Base-by-base conservation (phyloP, 2,797 vertebrate species). In the Cyprinodon diabolis region DNA sequence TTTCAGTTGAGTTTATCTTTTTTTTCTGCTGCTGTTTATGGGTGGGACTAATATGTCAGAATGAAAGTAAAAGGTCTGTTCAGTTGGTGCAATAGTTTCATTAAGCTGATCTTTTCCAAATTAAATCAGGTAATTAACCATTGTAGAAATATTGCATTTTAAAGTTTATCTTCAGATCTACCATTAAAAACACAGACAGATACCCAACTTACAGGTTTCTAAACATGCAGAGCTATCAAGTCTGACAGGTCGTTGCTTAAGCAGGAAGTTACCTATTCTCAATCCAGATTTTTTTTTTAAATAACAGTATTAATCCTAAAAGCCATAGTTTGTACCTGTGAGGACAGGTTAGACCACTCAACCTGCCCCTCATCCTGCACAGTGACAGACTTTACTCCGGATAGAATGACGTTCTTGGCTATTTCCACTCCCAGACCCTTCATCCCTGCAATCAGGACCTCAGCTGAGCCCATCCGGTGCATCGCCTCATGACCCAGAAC, bases 341-440 rank as follows among this genome's bases (percentile, higher is more conserved):
- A 95, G 58, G 95, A 91, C 52, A 95, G 90, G 80, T 98, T 96
- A 1, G 71, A 78, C 91, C 93, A 94, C 66, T 76, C 76, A 0
- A 91, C 54, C 4, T 23, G 15, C 0, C 88, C 89, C 7, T 94
- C 81, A 21, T 98, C 97, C 69, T 97, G 96, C 52, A 98, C 78
- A 4, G 96, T 97, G 73, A 98, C 95, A 3, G 93, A 92, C 75
- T 94, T 95, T 10, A 97, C 95, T 1, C 97, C 97, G 9, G 95
- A 94, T 84, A 97, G 90, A 56, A 96, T 94, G 67, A 97, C 89
- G 70, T 97, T 97, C 78, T 97, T 95, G 82, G 97, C 97, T 55
- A 96, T 95, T 80, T 98, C 96, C 25, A 96, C 96, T 8, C 97
- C 97, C 0, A 97, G 93, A 1, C 97, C 97, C 17, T 88, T 91